Evolutionary conservation across 2,888 invertebrate species (phyloP), one percentile per base, ranked within the genome.

Genomic region (Rhopalosiphum nymphaeae): DNA sequence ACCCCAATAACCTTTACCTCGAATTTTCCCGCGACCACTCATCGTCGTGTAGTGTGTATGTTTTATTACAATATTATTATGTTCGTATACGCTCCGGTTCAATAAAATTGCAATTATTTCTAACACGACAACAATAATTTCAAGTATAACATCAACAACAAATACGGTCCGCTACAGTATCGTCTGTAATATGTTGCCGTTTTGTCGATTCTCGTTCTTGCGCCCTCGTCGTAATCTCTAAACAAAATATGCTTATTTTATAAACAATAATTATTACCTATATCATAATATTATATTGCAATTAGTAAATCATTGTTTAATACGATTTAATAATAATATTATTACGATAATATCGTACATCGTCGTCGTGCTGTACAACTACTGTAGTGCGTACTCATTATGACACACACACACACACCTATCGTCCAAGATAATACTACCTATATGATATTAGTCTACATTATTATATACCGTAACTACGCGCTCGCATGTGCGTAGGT

Each of bases 1-100:
- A 91, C 67, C 53, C 53, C 49, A 78, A 91, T 78, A 78, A 91
- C 91, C 91, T 91, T 91, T 91, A 91, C 49, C 78, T 78, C 78
- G 91, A 25, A 78, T 67, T 67, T n/a, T 13, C 5, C 25, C 46
- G 10, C n/a, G n/a, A 49, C 26, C 36, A 29, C n/a, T 16, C 29
- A 26, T 42, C 57, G 25, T 7, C 44, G 44, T 46, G 44, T 46
- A 46, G 7, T n/a, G n/a, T n/a, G 13, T 46, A 49, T 36, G 7
- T 36, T 78, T 61, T 67, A 67, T n/a, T 36, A 78, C 21, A 9
- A 78, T 36, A 36, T n/a, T n/a, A 16, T 36, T 16, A 16, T 13
- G 67, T 78, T 36, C 36, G 67, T 78, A 36, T 53, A 78, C 16
- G n/a, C 36, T 21, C 67, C 21, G 21, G 67, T 78, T 21, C 36